phyloP scores from a whole-genome alignment of 2,888 invertebrate genomes.

The Lithophane ornitopus region DNA sequence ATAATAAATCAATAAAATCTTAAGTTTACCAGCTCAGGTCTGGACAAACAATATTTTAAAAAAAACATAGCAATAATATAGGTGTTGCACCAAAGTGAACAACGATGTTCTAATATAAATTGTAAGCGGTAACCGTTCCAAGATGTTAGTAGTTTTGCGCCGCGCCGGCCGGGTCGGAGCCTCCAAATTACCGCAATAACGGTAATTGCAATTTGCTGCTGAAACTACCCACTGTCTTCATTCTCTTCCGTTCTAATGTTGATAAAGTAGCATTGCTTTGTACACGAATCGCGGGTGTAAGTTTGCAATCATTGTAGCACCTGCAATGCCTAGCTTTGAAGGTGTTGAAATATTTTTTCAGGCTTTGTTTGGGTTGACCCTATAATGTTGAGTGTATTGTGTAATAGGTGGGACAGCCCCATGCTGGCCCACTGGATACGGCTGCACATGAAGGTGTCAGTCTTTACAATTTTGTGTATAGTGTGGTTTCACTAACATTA shows the following conservation, averaged over 20 bases:
- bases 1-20: background rate
- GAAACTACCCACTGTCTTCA: constrained; percentile 84
- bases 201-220: constrained; percentile 86
- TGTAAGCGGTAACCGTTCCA: constrained; percentile 74
- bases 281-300: constrained; percentile 24
- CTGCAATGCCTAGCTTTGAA: constrained; percentile 13
- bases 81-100: constrained; percentile 53
- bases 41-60: background rate
- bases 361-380: background rate
- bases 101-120: constrained; percentile 70
- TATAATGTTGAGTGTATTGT: background rate
- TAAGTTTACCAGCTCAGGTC: background rate
- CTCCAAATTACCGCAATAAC: constrained; percentile 86
- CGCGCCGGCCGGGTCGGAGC: constrained; percentile 64
- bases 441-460: too few species aligned
- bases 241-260: constrained; percentile 81
- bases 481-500: too few species aligned
- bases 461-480: too few species aligned
- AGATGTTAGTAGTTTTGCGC: constrained; percentile 64
- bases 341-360: background rate
- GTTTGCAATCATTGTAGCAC: constrained; percentile 34
- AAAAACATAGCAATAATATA: constrained; percentile 1
- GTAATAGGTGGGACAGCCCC: too few species aligned
- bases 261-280: constrained; percentile 71
- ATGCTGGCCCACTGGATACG: too few species aligned